Evolutionary conservation across 2,113 vertebrate species (phyloP).

Genomic region (Callipepla squamata): DNA sequence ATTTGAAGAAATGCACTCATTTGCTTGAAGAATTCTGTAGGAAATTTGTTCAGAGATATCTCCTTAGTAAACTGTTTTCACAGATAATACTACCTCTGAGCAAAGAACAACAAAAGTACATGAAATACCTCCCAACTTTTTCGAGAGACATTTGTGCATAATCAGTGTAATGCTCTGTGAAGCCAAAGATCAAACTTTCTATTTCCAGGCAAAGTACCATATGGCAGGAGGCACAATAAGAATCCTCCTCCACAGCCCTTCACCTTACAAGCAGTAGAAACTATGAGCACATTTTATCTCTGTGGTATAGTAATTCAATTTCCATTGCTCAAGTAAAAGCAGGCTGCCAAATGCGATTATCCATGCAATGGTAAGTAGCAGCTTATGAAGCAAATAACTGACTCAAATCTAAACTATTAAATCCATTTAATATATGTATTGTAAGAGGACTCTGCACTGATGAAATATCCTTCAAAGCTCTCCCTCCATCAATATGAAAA

Average conservation of each 20-base stretch:
- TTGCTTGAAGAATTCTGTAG: not conserved
- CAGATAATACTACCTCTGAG: not conserved
- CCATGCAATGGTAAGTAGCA: not conserved
- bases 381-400: slow-evolving; percentile 18
- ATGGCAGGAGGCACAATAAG: not conserved
- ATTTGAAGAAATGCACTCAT: not conserved
- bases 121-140: not conserved
- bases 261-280: not conserved
- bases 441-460: not conserved
- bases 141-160: not conserved
- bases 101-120: not conserved
- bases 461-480: not conserved
- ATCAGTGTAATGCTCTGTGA: not conserved
- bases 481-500: not conserved
- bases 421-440: not conserved
- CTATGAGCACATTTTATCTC: slow-evolving; percentile 1
- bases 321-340: slow-evolving; percentile 5
- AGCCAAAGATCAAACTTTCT: slow-evolving; percentile 24
- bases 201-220: not conserved
- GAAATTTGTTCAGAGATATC: not conserved
- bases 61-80: not conserved
- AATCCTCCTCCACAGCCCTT: not conserved
- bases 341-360: not conserved
- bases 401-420: not conserved
- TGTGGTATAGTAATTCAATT: slow-evolving; percentile 4